These are phyloP conservation scores for Hippocampus barbouri DNA, from an alignment of 2,113 vertebrate species.

Conservation along the genomic window DNA sequence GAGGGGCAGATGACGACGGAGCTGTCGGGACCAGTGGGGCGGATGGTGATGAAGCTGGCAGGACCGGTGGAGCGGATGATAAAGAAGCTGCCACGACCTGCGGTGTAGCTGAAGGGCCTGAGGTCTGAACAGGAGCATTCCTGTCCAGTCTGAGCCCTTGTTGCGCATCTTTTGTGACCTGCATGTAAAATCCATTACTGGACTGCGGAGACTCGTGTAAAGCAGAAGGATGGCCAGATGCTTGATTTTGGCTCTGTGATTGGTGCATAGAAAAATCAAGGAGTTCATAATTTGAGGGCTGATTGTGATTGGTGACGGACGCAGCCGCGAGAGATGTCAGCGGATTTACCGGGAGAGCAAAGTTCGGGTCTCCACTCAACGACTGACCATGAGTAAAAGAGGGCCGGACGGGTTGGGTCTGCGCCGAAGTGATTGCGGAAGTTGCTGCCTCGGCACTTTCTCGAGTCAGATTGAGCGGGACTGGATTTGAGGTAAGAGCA, in stretches of 20 bases:
- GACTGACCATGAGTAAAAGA: conserved; percentile 59
- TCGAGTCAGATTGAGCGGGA: conserved; percentile 72
- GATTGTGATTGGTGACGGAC: conserved; percentile 61
- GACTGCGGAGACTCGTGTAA: conserved; percentile 52
- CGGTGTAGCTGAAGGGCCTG: conserved; percentile 33
- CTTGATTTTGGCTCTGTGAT: conserved; percentile 65
- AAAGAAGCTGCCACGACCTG: conserved; percentile 27
- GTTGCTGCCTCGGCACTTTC: conserved; percentile 62
- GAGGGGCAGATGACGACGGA: conserved; percentile 25
- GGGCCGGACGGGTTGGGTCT: conserved; percentile 52
- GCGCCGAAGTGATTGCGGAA: conserved; percentile 54
- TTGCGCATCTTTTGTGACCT: conserved; percentile 86
- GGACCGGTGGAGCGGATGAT: background rate
- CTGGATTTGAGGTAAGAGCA: conserved; percentile 53
- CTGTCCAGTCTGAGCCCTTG: conserved; percentile 59
- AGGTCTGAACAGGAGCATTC: conserved; percentile 46
- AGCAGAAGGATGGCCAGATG: conserved; percentile 49
- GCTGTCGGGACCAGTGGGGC: background rate
- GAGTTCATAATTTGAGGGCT: conserved; percentile 71
- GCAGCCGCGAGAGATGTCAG: conserved; percentile 47
- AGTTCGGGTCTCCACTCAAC: conserved; percentile 47
- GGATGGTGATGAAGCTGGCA: conserved; percentile 14
- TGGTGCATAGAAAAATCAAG: conserved; percentile 81
- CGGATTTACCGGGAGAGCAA: conserved; percentile 55
- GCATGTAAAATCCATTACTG: conserved; percentile 84